Base-by-base conservation (phyloP, 2,888 invertebrate genomes). In the Ferdinandea cuprea region DNA sequence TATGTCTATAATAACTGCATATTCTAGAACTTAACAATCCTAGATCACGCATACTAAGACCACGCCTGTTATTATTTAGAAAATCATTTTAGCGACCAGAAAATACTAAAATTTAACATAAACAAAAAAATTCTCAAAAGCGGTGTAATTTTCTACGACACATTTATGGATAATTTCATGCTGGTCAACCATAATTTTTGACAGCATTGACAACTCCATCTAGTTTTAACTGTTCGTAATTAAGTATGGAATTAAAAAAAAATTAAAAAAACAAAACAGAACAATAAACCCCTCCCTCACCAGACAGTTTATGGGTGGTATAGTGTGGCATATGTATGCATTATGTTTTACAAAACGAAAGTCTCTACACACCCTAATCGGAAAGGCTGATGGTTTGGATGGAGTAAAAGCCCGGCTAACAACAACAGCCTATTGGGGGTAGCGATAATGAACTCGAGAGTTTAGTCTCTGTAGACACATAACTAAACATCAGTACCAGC, bases 381-480 rank as follows among this genome's bases (percentile, higher is more conserved):
- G 21, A 11, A 25, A 21, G 54, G 30, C n/a, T 30, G 37, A n/a
- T n/a, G n/a, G n/a, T n/a, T n/a, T n/a, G n/a, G n/a, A n/a, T n/a
- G 48, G 32, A 15, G 56, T 48, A 54, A 56, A 54, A 73, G 56
- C 32, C 9, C 8, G 15, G 40, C 46, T 54, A 65, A 54, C 54
- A 74, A 74, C 52, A 71, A 32, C 72, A 61, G 72, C 58, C 59
- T 52, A 66, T 66, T 66, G 74, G 59, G 66, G 74, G 66, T 59
- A 21, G 74, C 58, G 74, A 66, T 74, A 74, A 74, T 74, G 74
- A 74, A 74, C 65, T 66, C 66, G 13, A 59, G 58, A 66, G 40
- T 50, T 66, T 42, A 48, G 66, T 66, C 74, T 66, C 74, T 50
- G 56, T 59, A 74, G 74, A 66, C 74, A 66, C 58, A 74, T 74